Evolutionary conservation across 1,140 invertebrate genomes (phyloP).

Genomic region (Penaeus japonicus): DNA sequence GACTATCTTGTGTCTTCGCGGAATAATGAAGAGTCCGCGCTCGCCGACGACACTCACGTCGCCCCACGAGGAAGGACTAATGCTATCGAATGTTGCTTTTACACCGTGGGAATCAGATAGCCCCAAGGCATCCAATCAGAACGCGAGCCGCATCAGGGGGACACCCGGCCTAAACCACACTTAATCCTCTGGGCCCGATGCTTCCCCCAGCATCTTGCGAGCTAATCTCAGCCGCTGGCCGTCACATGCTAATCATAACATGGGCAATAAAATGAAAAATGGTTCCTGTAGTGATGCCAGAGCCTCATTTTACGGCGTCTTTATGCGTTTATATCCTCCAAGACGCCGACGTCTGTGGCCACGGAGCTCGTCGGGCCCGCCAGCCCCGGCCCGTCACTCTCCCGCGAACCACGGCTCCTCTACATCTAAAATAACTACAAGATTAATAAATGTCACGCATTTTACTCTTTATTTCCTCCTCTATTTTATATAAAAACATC

Average conservation of each 20-base stretch:
- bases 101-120: neutral
- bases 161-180: neutral
- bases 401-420: neutral
- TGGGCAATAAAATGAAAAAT: conserved; percentile 49
- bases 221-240: conserved; percentile 44
- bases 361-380: neutral
- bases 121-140: neutral
- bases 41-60: no score
- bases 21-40: neutral
- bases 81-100: no score
- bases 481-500: no score
- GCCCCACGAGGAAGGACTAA: no score
- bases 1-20: neutral
- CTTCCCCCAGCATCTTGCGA: conserved; percentile 27
- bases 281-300: conserved; percentile 38
- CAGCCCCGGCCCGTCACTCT: neutral
- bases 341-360: neutral
- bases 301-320: conserved; percentile 41
- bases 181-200: neutral
- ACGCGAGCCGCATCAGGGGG: neutral
- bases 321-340: conserved; percentile 34
- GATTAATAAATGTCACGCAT: no score
- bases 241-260: conserved; percentile 52
- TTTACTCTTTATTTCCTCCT: no score
- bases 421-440: no score